These are phyloP conservation scores for Protaetia brevitarsis DNA, from an alignment of 1,140 invertebrate genomes.

Conservation along the genomic window DNA sequence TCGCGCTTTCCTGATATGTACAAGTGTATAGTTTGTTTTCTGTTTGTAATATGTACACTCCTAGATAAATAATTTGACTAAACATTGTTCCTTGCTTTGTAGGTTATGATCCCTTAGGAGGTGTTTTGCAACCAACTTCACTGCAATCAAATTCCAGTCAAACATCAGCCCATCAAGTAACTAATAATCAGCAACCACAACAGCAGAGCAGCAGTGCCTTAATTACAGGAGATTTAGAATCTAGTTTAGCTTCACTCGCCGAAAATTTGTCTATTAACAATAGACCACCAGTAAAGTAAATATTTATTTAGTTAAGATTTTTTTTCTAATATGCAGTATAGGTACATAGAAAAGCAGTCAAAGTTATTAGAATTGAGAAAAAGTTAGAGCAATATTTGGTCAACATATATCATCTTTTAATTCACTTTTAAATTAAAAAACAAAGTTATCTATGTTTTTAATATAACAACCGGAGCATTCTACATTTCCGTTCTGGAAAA, in stretches of 20 bases:
- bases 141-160: constrained; percentile 30
- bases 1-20: too few species aligned
- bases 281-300: constrained; percentile 70
- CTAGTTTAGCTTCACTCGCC: constrained; percentile 83
- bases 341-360: too few species aligned
- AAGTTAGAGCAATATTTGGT: too few species aligned
- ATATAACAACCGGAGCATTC: too few species aligned
- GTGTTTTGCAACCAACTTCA: constrained; percentile 62
- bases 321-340: too few species aligned
- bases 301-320: constrained; percentile 33
- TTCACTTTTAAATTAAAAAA: too few species aligned
- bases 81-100: too few species aligned
- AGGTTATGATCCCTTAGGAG: constrained; percentile 68
- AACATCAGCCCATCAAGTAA: constrained; percentile 28
- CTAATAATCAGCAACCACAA: constrained; percentile 47
- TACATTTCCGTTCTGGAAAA: too few species aligned
- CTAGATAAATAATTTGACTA: not conserved
- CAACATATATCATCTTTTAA: too few species aligned
- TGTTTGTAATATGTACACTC: not conserved
- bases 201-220: constrained; percentile 59
- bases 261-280: constrained; percentile 90
- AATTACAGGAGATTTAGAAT: constrained; percentile 87
- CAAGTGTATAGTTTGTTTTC: not conserved
- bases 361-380: too few species aligned
- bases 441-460: too few species aligned